A percentile compares a stretch with the other conserved stretches of the same genome.
Conservation (phyloP, 2,113 vertebrate genomes). For the Leptodactylus fuscus region DNA sequence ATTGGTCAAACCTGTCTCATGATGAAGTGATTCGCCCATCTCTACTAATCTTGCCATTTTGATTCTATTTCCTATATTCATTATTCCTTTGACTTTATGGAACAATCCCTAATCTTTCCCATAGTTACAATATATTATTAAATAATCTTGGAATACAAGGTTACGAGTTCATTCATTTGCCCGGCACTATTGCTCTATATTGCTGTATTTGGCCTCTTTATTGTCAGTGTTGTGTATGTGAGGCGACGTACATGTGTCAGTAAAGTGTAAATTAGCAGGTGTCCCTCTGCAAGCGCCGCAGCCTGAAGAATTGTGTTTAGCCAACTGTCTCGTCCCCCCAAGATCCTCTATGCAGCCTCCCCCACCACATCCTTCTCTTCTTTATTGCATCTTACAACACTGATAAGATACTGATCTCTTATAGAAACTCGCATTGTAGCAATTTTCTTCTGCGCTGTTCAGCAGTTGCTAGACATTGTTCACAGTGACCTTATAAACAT, state of each 20-base stretch:
- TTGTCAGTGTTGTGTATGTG: neutral
- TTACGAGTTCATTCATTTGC: too few species aligned
- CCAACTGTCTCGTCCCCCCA: conserved; percentile 9
- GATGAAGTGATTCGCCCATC: too few species aligned
- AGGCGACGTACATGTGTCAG: neutral
- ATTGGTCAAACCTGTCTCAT: too few species aligned
- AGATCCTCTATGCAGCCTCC: conserved; percentile 8
- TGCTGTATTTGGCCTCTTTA: neutral
- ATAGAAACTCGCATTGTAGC: conserved; percentile 43
- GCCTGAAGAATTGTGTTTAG: conserved; percentile 36
- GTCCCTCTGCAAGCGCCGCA: neutral
- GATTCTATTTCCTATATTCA: too few species aligned
- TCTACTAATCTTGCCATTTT: too few species aligned
- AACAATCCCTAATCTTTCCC: too few species aligned
- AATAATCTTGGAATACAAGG: too few species aligned
- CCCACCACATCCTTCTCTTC: conserved; percentile 3
- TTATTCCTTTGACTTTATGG: too few species aligned
- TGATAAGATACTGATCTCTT: conserved; percentile 53
- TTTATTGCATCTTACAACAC: conserved; percentile 49
- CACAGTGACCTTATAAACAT: conserved; percentile 49
- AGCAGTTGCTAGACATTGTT: conserved; percentile 42
- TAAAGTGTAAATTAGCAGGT: conserved; percentile 19
- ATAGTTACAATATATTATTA: too few species aligned
- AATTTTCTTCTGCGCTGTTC: conserved; percentile 48
- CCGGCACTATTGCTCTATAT: neutral